phyloP scores from a whole-genome alignment of 2,888 invertebrate species.

The Litoditis marina region DNA sequence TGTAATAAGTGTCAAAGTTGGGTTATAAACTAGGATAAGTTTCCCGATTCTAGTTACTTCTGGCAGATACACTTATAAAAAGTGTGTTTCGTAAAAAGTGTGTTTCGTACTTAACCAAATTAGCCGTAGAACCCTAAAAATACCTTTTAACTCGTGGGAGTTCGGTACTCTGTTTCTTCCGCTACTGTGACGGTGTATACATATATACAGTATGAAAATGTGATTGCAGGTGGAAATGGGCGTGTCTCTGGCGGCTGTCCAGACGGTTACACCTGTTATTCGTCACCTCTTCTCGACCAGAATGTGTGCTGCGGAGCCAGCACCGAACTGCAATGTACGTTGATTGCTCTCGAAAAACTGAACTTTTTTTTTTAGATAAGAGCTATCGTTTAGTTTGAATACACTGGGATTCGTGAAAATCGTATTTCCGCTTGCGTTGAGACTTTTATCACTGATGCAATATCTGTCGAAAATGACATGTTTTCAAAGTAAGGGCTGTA shows the following conservation, averaged over 20 bases:
- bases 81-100: too few relatives aligned
- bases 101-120: too few relatives aligned
- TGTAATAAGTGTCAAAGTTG: background rate
- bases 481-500: too few relatives aligned
- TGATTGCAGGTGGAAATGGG: constrained; percentile 33
- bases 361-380: too few relatives aligned
- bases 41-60: background rate
- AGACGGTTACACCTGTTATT: constrained; percentile 60
- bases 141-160: too few relatives aligned
- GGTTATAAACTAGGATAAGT: background rate
- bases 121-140: too few relatives aligned
- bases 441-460: background rate
- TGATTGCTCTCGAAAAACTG: too few relatives aligned
- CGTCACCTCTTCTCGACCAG: constrained; percentile 56
- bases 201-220: background rate
- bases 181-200: too few relatives aligned
- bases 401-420: constrained; percentile 1
- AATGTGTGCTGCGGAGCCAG: constrained; percentile 61
- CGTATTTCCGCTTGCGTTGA: background rate
- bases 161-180: too few relatives aligned
- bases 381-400: too few relatives aligned
- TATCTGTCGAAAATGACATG: too few relatives aligned
- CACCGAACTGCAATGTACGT: constrained; percentile 53
- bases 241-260: constrained; percentile 58
- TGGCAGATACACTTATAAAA: background rate